A percentile compares a stretch with the other conserved stretches of the same genome.
Evolutionary conservation across 2,113 vertebrate genomes (phyloP).

Genomic region (Axis porcinus): DNA sequence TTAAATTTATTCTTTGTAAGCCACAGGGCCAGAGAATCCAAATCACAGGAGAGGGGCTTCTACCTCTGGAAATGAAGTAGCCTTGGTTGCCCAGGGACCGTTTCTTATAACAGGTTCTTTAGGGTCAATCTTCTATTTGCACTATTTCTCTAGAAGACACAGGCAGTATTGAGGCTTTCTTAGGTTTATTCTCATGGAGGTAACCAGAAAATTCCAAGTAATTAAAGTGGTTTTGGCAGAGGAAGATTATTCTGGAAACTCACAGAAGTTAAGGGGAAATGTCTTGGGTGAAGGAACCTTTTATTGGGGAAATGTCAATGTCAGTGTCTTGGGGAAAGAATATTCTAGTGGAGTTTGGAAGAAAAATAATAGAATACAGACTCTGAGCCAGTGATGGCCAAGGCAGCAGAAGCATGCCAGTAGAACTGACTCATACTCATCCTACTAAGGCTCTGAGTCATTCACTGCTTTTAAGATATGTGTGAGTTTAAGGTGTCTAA

Average conservation of each 20-base stretch:
- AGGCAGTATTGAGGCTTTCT: neutral
- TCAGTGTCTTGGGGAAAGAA: neutral
- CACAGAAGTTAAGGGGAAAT: neutral
- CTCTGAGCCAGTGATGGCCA: neutral
- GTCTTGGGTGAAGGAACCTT: neutral
- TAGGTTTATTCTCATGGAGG: neutral
- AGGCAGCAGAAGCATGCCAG: neutral
- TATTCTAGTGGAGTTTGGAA: neutral
- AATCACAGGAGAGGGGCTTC: neutral
- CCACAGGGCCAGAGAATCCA: neutral
- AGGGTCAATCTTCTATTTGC: neutral
- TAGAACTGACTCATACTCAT: too few relatives aligned
- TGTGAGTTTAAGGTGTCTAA: neutral
- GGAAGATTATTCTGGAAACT: neutral
- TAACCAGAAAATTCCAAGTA: neutral
- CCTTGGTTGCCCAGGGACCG: neutral
- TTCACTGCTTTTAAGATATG: neutral
- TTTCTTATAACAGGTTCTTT: neutral
- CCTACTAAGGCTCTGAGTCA: neutral
- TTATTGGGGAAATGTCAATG: neutral
- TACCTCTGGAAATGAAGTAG: neutral
- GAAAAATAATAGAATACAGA: neutral
- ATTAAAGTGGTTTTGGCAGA: neutral
- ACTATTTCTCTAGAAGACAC: neutral
- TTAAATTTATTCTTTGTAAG: neutral